Evolutionary conservation across 2,888 invertebrate genomes (phyloP).

Genomic region (Dysmachus trigonus): DNA sequence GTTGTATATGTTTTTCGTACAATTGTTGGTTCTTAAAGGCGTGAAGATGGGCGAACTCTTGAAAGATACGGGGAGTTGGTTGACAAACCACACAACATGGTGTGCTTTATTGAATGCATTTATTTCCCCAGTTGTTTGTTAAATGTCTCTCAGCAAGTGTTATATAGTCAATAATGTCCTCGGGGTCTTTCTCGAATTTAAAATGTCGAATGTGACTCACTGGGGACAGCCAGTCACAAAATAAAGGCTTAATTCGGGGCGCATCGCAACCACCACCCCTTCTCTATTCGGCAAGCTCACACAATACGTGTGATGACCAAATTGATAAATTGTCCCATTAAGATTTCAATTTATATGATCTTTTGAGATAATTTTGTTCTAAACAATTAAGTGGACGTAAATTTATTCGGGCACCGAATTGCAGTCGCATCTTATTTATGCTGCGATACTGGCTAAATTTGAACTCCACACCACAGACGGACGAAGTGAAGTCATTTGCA

Average conservation of each 20-base stretch:
- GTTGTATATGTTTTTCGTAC: neutral
- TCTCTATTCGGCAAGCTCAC: neutral
- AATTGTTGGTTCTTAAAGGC: neutral
- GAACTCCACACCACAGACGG: neutral
- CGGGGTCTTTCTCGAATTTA: neutral
- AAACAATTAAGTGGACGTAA: constrained; percentile 11
- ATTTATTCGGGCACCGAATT: constrained; percentile 2
- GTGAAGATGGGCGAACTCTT: neutral
- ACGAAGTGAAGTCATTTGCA: constrained; percentile 18
- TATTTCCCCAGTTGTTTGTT: neutral
- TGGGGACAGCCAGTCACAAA: neutral
- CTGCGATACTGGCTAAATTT: constrained; percentile 1
- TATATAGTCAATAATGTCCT: neutral
- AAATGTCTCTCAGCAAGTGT: neutral
- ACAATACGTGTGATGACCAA: neutral
- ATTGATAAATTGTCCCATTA: constrained; percentile 35
- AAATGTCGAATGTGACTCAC: neutral
- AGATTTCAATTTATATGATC: constrained; percentile 38
- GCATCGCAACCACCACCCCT: neutral
- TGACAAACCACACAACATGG: neutral
- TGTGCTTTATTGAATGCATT: neutral
- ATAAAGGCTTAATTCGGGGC: neutral
- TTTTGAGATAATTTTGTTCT: constrained; percentile 12
- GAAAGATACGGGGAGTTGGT: neutral
- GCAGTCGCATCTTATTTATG: neutral